phyloP scores from a whole-genome alignment of 1,140 invertebrate genomes.

The Eumeta japonica region DNA sequence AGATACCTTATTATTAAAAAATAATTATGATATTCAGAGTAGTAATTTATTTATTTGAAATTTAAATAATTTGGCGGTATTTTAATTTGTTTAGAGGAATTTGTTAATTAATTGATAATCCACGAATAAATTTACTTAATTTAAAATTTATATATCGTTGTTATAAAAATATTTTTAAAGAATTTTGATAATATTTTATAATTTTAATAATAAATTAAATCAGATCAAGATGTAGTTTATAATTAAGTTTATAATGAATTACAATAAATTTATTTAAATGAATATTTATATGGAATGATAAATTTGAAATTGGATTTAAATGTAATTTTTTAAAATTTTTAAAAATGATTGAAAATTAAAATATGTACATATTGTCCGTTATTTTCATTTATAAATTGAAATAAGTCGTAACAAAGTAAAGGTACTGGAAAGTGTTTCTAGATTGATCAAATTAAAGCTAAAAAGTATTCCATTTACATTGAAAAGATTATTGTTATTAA shows the following conservation, averaged over 20 bases:
- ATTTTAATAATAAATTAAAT: constrained; percentile 48
- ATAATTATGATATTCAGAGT: constrained; percentile 38
- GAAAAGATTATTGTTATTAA: constrained; percentile 45
- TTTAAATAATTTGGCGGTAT: constrained; percentile 61
- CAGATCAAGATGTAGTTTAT: constrained; percentile 63
- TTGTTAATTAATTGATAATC: constrained; percentile 61
- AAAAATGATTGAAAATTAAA: constrained; percentile 32
- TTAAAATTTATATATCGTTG: constrained; percentile 59
- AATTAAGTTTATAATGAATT: constrained; percentile 43
- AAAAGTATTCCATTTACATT: constrained; percentile 62
- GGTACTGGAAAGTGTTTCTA: constrained; percentile 66
- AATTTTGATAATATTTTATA: constrained; percentile 48
- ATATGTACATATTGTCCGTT: constrained; percentile 68
- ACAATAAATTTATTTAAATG: constrained; percentile 32
- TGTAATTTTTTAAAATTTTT: constrained; percentile 31
- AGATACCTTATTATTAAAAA: constrained; percentile 65
- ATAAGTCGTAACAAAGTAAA: constrained; percentile 75
- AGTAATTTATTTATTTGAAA: constrained; percentile 57
- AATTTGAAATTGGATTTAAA: constrained; percentile 34
- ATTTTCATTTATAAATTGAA: constrained; percentile 61
- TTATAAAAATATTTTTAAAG: constrained; percentile 56
- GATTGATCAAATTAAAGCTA: constrained; percentile 59
- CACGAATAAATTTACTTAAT: constrained; percentile 56
- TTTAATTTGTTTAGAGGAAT: constrained; percentile 60
- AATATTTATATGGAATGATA: constrained; percentile 20